Conservation (phyloP, 2,888 invertebrate species). For the Noctua janthina region DNA sequence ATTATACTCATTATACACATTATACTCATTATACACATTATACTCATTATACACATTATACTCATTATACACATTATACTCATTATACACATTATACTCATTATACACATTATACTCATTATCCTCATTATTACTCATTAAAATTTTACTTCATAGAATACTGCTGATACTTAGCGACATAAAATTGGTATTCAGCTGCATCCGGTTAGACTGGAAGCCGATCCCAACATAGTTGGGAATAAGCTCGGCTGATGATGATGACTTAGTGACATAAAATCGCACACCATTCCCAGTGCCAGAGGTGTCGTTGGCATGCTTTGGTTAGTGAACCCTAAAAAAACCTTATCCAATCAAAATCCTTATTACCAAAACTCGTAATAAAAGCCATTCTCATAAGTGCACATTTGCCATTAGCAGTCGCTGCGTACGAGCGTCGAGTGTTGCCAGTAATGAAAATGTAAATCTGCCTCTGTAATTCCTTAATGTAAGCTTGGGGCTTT, state of each 20-base stretch:
- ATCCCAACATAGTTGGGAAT: not conserved
- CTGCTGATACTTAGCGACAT: not conserved
- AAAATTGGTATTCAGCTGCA: not conserved
- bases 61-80: too few relatives aligned
- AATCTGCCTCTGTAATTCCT: slow-evolving; percentile 50
- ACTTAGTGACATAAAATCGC: not conserved
- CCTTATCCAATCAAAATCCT: slow-evolving; percentile 13
- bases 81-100: not conserved
- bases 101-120: too few relatives aligned
- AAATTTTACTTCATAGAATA: not conserved
- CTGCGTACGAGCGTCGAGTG: slow-evolving; percentile 13
- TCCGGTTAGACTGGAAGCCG: not conserved
- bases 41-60: too few relatives aligned
- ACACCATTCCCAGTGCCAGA: not conserved
- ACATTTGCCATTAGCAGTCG: slow-evolving; percentile 32
- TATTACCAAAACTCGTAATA: slow-evolving; percentile 1
- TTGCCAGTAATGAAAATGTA: slow-evolving; percentile 49
- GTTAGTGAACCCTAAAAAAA: not conserved
- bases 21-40: not conserved
- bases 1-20: too few relatives aligned
- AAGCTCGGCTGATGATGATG: not conserved
- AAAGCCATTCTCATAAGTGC: slow-evolving; percentile 26
- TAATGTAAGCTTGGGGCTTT: slow-evolving; percentile 33
- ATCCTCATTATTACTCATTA: not conserved
- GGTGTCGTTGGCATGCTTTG: not conserved